These are phyloP conservation scores for Drosophila kohkoa DNA, from an alignment of 1,140 invertebrate species.

Conservation along the genomic window DNA sequence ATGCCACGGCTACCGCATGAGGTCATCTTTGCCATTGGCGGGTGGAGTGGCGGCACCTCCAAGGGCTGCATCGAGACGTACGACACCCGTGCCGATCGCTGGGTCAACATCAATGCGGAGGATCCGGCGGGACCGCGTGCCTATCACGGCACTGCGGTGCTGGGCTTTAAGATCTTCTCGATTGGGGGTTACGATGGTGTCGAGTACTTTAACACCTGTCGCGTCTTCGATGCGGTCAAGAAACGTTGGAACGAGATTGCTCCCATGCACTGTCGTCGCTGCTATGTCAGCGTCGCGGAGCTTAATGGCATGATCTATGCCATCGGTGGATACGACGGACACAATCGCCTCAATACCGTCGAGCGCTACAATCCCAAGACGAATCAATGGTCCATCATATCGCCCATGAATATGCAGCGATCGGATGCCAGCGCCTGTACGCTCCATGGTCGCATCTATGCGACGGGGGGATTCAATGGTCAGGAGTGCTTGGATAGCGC, in stretches of 20 bases:
- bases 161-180: constrained; percentile 90
- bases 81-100: constrained; percentile 89
- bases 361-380: constrained; percentile 90
- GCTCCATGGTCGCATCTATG: constrained; percentile 86
- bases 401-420: constrained; percentile 91
- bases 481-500: constrained; percentile 93
- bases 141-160: constrained; percentile 90
- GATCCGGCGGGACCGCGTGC: constrained; percentile 88
- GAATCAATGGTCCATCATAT: constrained; percentile 93
- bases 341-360: constrained; percentile 90
- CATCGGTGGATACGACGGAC: constrained; percentile 95
- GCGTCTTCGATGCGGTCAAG: constrained; percentile 88
- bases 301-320: constrained; percentile 92
- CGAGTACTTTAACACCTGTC: constrained; percentile 90
- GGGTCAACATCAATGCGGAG: constrained; percentile 87
- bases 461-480: constrained; percentile 94
- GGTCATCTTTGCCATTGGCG: constrained; percentile 90
- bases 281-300: constrained; percentile 88
- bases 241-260: constrained; percentile 89
- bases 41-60: constrained; percentile 92
- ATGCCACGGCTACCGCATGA: constrained; percentile 89
- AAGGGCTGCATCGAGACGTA: constrained; percentile 92
- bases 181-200: constrained; percentile 92
- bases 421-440: constrained; percentile 92
- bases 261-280: constrained; percentile 87